phyloP scores from a whole-genome alignment of 2,113 vertebrate species.

The Scomber japonicus region DNA sequence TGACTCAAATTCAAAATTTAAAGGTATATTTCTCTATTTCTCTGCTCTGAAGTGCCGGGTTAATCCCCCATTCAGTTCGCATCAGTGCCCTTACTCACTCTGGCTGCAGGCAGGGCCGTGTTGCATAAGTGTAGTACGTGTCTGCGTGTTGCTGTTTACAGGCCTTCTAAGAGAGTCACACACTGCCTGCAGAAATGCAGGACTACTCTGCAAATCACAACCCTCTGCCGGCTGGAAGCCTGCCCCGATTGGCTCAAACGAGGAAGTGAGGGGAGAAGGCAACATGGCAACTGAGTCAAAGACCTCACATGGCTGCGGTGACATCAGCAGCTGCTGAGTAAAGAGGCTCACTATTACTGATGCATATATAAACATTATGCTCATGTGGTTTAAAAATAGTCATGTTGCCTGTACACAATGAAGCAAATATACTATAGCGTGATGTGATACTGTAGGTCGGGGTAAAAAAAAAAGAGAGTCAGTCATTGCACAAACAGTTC shows the following conservation, averaged over 20 bases:
- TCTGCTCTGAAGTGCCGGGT: background rate
- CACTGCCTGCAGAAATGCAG: conserved; percentile 30
- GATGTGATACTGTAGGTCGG: conserved; percentile 20
- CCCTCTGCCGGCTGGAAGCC: conserved; percentile 22
- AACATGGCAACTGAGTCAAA: conserved; percentile 71
- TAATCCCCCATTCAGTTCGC: conserved; percentile 19
- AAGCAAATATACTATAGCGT: conserved; percentile 11
- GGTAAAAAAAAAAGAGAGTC: background rate
- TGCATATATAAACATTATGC: conserved; percentile 55
- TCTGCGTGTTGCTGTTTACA: conserved; percentile 41
- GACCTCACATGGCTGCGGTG: conserved; percentile 48
- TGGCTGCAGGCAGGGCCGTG: conserved; percentile 54
- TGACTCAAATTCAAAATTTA: background rate
- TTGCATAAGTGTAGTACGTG: conserved; percentile 44
- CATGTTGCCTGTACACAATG: background rate
- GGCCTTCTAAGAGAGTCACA: conserved; percentile 21
- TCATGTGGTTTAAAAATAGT: conserved; percentile 70
- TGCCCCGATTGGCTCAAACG: conserved; percentile 54
- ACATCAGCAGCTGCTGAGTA: conserved; percentile 70
- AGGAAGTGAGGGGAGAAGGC: conserved; percentile 26
- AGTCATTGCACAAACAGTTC: conserved; percentile 41
- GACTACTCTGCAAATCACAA: conserved; percentile 64
- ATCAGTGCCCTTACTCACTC: conserved; percentile 24
- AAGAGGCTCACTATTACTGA: conserved; percentile 30
- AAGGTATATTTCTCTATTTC: background rate